phyloP scores from a whole-genome alignment of 2,888 invertebrate species.

The Heteromurus nitidus region DNA sequence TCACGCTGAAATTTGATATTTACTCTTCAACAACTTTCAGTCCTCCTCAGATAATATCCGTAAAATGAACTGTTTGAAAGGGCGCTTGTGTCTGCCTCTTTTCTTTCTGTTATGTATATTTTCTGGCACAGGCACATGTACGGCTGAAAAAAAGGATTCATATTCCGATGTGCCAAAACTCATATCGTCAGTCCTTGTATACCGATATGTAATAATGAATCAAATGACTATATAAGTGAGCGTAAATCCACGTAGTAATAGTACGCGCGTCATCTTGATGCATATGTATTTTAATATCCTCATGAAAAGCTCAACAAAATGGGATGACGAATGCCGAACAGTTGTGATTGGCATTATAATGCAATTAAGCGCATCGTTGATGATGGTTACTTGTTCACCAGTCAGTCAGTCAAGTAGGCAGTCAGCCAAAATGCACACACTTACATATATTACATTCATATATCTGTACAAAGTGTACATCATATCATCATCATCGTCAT shows the following conservation, averaged over 20 bases:
- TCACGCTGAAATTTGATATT: conserved; percentile 40
- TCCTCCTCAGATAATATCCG: too few relatives aligned
- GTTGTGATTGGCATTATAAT: conserved; percentile 66
- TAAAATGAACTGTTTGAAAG: too few relatives aligned
- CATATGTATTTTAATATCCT: conserved; percentile 35
- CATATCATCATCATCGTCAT: conserved; percentile 19
- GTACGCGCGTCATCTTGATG: not conserved
- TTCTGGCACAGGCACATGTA: conserved; percentile 23
- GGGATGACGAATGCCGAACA: conserved; percentile 64
- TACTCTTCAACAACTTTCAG: conserved; percentile 3
- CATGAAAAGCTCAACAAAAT: conserved; percentile 48
- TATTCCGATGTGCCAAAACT: conserved; percentile 33
- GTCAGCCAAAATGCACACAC: conserved; percentile 27
- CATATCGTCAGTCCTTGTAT: conserved; percentile 21
- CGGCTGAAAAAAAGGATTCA: not conserved
- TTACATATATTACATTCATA: conserved; percentile 14
- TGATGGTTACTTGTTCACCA: conserved; percentile 61
- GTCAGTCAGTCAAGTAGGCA: conserved; percentile 57
- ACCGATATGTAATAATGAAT: conserved; percentile 36
- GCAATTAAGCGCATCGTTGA: conserved; percentile 64
- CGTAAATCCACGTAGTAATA: not conserved
- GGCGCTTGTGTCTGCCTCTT: too few relatives aligned
- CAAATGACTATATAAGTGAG: conserved; percentile 22
- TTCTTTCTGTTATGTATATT: too few relatives aligned
- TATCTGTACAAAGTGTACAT: conserved; percentile 7